A percentile compares a stretch with the other conserved stretches of the same genome.
phyloP scores from a whole-genome alignment of 2,113 vertebrate species.

The Eulemur rufifrons region DNA sequence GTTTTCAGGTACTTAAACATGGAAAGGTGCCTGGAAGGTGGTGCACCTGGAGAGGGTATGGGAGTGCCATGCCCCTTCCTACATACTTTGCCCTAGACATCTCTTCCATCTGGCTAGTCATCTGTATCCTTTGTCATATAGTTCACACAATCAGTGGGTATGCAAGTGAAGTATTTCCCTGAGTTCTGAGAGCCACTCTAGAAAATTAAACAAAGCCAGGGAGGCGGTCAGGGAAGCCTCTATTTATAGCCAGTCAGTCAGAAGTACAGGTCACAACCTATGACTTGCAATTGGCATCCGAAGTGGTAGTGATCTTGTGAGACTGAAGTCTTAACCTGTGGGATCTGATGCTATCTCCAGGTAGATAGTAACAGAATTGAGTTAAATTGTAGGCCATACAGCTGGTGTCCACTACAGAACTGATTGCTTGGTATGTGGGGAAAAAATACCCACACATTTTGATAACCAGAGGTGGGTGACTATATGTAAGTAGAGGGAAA shows the following conservation, averaged over 20 bases:
- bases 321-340: not conserved
- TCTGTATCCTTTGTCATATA: not conserved
- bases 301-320: not conserved
- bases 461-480: not conserved
- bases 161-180: not conserved
- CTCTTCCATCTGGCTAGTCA: not conserved
- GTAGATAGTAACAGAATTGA: not conserved
- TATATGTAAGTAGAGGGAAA: not conserved
- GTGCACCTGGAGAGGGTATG: not conserved
- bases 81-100: not conserved
- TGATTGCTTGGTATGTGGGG: not conserved
- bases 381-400: not conserved
- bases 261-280: not conserved
- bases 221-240: not conserved
- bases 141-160: not conserved
- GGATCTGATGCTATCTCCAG: not conserved
- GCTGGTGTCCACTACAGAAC: not conserved
- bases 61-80: not conserved
- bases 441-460: not conserved
- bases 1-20: not conserved
- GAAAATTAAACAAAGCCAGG: not conserved
- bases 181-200: not conserved
- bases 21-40: accelerated
- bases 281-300: not conserved
- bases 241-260: not conserved